Evolutionary conservation across 53 echinoderm and acorn worm genomes (phyloP).

Genomic region (Astropecten irregularis): DNA sequence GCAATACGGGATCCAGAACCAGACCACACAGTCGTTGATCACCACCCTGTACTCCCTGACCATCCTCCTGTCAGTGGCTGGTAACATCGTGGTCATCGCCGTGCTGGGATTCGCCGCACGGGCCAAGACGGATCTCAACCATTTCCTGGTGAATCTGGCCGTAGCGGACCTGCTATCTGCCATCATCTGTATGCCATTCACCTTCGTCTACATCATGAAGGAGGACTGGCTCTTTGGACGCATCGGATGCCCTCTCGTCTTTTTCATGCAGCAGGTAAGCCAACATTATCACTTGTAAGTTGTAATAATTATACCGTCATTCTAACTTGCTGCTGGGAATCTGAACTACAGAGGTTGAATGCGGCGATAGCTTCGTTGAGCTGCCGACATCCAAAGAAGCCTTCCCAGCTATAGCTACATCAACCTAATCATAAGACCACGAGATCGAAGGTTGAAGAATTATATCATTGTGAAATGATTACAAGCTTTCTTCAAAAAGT

Average conservation of each 20-base stretch:
- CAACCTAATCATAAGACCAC: too few relatives aligned
- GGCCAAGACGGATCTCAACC: slow-evolving; percentile 77
- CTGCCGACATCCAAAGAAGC: too few relatives aligned
- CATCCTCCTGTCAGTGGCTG: slow-evolving; percentile 63
- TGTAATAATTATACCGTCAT: too few relatives aligned
- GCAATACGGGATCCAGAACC: slow-evolving; percentile 63
- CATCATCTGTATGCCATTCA: slow-evolving; percentile 87
- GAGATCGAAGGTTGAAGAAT: too few relatives aligned
- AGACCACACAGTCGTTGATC: slow-evolving; percentile 56
- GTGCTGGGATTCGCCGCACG: slow-evolving; percentile 75
- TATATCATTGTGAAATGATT: too few relatives aligned
- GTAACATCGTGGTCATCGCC: slow-evolving; percentile 79
- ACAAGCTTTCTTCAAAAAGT: too few relatives aligned
- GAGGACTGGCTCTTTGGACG: slow-evolving; percentile 81
- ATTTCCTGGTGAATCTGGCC: slow-evolving; percentile 84
- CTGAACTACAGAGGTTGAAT: too few relatives aligned
- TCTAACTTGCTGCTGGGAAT: too few relatives aligned
- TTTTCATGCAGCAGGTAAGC: slow-evolving; percentile 88
- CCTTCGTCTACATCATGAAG: slow-evolving; percentile 82
- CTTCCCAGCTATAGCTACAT: too few relatives aligned
- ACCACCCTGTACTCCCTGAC: slow-evolving; percentile 70
- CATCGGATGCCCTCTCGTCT: slow-evolving; percentile 66
- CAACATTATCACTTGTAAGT: too few relatives aligned
- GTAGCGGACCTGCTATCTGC: slow-evolving; percentile 74
- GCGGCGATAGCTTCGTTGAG: too few relatives aligned